Evolutionary conservation across 2,888 invertebrate species (phyloP).

Genomic region (Eristalis arbustorum): DNA sequence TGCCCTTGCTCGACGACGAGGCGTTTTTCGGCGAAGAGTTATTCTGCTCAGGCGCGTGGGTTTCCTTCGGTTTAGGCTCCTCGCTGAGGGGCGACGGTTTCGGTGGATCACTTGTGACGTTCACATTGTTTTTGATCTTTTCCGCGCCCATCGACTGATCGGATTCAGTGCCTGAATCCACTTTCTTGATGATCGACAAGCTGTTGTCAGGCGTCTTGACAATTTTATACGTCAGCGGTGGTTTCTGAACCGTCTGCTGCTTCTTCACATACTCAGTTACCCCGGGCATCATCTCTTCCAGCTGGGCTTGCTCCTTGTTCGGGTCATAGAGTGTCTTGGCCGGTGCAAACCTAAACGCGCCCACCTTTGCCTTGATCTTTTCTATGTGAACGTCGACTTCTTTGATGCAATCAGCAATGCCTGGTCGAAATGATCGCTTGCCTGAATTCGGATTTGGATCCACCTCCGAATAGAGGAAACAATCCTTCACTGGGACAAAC

Average conservation of each 20-base stretch:
- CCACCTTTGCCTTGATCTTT: slow-evolving; percentile 86
- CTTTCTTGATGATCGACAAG: slow-evolving; percentile 78
- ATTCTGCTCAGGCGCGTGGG: neutral
- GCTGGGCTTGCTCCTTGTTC: slow-evolving; percentile 83
- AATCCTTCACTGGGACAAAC: slow-evolving; percentile 92
- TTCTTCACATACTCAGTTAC: slow-evolving; percentile 75
- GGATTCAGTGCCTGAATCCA: slow-evolving; percentile 76
- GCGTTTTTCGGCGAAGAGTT: neutral
- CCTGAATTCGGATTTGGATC: slow-evolving; percentile 83
- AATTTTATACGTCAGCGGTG: slow-evolving; percentile 79
- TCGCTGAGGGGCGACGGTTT: slow-evolving; percentile 28
- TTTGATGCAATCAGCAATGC: slow-evolving; percentile 84
- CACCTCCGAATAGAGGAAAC: slow-evolving; percentile 90
- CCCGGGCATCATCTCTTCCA: slow-evolving; percentile 84
- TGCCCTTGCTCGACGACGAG: neutral
- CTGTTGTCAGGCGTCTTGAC: slow-evolving; percentile 79
- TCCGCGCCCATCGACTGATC: slow-evolving; percentile 74
- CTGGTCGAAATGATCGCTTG: slow-evolving; percentile 81
- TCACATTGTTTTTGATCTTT: neutral
- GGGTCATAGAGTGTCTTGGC: slow-evolving; percentile 86
- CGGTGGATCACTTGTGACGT: neutral
- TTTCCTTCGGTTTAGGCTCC: slow-evolving; percentile 1
- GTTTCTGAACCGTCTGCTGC: slow-evolving; percentile 74
- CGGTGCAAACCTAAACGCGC: slow-evolving; percentile 87
- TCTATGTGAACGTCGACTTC: slow-evolving; percentile 89